phyloP scores from a whole-genome alignment of 2,113 vertebrate species.

The Pitta sordida region DNA sequence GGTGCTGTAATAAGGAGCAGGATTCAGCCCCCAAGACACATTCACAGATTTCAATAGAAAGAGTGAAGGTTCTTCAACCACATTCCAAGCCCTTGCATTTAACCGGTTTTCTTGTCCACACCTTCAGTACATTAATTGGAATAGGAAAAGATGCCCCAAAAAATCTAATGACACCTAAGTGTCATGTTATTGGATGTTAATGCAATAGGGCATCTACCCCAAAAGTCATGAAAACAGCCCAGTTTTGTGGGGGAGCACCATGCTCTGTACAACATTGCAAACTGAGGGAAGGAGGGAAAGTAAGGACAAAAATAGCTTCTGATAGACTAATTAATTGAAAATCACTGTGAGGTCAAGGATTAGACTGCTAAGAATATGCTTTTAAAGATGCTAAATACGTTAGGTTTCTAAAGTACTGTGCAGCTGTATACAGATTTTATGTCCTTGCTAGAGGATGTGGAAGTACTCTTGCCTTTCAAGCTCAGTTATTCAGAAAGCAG shows the following conservation, averaged over 20 bases:
- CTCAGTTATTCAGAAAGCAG: not conserved
- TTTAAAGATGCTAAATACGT: not conserved
- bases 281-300: not conserved
- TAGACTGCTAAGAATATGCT: not conserved
- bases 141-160: not conserved
- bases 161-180: not conserved
- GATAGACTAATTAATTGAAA: not conserved
- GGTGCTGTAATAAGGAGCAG: not conserved
- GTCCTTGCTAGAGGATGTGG: not conserved
- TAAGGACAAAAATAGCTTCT: not conserved
- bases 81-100: not conserved
- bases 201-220: not conserved
- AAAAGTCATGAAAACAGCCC: not conserved
- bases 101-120: not conserved
- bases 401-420: accelerated
- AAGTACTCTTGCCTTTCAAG: not conserved
- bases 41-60: not conserved
- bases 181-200: not conserved
- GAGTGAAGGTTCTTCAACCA: accelerated
- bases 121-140: not conserved
- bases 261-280: accelerated
- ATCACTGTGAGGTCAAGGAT: not conserved
- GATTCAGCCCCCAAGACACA: not conserved
- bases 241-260: accelerated
- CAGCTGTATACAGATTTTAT: not conserved